Evolutionary conservation across 2,113 vertebrate genomes (phyloP).

Genomic region (Tympanuchus pallidicinctus): DNA sequence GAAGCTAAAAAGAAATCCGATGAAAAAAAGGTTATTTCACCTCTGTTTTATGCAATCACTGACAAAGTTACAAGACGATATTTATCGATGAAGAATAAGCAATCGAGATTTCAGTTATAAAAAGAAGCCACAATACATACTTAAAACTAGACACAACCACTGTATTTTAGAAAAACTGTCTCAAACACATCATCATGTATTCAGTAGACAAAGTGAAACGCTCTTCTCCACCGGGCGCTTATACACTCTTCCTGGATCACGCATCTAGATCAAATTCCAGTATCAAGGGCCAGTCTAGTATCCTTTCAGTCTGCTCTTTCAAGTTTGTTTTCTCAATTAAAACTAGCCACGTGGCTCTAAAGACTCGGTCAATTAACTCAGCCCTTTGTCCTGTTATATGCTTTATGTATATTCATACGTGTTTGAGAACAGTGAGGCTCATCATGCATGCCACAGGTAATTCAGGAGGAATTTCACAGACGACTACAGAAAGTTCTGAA

Average conservation of each 20-base stretch:
- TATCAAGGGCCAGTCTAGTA: neutral
- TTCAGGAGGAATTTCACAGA: neutral
- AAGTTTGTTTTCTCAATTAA: neutral
- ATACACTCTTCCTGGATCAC: neutral
- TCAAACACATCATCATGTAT: neutral
- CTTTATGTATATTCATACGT: neutral
- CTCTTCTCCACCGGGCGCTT: neutral
- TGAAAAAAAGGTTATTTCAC: neutral
- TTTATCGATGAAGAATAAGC: neutral
- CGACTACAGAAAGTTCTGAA: neutral
- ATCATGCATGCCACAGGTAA: neutral
- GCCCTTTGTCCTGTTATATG: neutral
- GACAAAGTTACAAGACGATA: neutral
- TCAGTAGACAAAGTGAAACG: neutral
- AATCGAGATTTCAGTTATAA: neutral
- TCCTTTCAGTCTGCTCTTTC: neutral
- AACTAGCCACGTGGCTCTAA: neutral
- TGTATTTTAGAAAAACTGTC: neutral
- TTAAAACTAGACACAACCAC: neutral
- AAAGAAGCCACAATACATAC: neutral
- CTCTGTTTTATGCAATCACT: neutral
- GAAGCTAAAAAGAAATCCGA: conserved; percentile 81
- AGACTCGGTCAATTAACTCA: neutral
- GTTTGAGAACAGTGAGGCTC: neutral
- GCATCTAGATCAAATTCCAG: neutral